Evolutionary conservation across 2,113 vertebrate genomes (phyloP).

Genomic region (Cyanoliseus patagonus): DNA sequence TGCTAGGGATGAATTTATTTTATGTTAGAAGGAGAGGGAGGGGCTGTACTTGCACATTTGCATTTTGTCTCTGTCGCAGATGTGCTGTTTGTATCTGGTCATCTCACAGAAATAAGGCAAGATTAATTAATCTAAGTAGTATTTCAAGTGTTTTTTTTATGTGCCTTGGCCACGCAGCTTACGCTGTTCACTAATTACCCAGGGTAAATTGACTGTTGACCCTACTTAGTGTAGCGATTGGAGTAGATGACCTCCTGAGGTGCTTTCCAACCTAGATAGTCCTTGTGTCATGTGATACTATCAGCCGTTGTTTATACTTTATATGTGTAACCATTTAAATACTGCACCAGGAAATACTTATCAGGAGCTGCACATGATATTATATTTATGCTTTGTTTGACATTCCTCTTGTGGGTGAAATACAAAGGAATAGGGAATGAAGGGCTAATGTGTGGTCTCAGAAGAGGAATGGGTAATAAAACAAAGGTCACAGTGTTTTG

Average conservation of each 20-base stretch:
- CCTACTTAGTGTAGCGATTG: background rate
- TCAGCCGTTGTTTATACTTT: background rate
- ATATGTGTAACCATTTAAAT: background rate
- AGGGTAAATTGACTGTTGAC: background rate
- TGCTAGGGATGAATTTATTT: background rate
- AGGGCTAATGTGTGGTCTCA: background rate
- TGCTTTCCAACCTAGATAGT: background rate
- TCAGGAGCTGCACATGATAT: background rate
- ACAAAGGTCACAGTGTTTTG: background rate
- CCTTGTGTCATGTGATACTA: background rate
- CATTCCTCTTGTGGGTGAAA: background rate
- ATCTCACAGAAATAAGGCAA: background rate
- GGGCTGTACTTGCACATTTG: accelerated
- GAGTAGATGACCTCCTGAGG: background rate
- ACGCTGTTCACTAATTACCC: background rate
- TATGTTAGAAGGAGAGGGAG: background rate
- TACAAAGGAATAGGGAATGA: background rate
- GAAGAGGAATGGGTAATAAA: background rate
- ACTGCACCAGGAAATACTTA: background rate
- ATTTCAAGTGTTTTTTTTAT: background rate
- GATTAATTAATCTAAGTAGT: background rate
- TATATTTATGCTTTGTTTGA: background rate
- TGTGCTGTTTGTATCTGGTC: background rate
- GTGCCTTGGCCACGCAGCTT: background rate
- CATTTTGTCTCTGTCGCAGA: background rate